Evolutionary conservation across 2,888 invertebrate species (phyloP).

Genomic region (Idaea aversata): DNA sequence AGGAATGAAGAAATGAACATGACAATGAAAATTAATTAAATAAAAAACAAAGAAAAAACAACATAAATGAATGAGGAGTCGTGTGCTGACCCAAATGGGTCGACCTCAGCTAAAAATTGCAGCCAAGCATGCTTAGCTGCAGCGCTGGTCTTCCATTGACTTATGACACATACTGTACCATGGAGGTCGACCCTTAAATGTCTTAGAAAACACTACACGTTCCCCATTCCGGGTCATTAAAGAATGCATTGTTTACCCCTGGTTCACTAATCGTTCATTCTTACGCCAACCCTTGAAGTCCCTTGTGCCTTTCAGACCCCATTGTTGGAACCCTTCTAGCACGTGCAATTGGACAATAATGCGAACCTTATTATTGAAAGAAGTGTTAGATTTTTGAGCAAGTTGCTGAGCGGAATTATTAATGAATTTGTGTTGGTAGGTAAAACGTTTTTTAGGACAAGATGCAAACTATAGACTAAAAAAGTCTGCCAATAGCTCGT

Average conservation of each 20-base stretch:
- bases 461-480: not conserved
- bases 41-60: too few species aligned
- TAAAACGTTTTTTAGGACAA: not conserved
- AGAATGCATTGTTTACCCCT: not conserved
- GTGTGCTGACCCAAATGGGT: too few species aligned
- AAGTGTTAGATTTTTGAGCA: not conserved
- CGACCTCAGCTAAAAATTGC: too few species aligned
- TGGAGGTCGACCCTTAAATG: not conserved
- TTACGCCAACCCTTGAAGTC: not conserved
- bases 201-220: not conserved
- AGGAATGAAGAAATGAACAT: too few species aligned
- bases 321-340: not conserved
- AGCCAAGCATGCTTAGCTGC: too few species aligned
- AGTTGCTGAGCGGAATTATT: not conserved
- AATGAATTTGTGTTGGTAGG: not conserved
- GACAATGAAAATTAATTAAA: too few species aligned
- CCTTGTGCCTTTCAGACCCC: not conserved
- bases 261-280: not conserved
- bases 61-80: too few species aligned
- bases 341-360: conserved; percentile 65
- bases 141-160: too few species aligned
- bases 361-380: conserved; percentile 43
- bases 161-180: too few species aligned
- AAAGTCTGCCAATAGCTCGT: too few species aligned
- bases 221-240: not conserved